Base-by-base conservation (phyloP, 35 echinoderm and acorn worm species). In the Diadema setosum region DNA sequence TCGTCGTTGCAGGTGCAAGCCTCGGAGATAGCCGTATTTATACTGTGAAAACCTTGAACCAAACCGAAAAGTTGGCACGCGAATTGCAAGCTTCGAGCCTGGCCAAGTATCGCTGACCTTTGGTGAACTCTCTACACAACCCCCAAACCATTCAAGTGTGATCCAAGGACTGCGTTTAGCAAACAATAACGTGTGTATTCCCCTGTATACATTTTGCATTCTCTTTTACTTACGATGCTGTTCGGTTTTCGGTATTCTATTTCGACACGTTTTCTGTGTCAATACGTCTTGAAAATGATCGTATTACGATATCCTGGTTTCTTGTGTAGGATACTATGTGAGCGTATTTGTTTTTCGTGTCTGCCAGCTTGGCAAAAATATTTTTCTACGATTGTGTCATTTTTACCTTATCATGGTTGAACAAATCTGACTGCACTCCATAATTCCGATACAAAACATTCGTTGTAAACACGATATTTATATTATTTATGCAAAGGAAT, bases 401-500 rank as follows among this genome's bases (percentile, higher is more conserved):
- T 14, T 24, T 78, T 73, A n/a, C n/a, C n/a, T n/a, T n/a, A n/a
- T n/a, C n/a, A n/a, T n/a, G n/a, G n/a, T 78, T 78, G 40, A 78
- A 78, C 73, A 78, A 78, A 78, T 78, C 44, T 78, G 73, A 42
- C 73, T 42, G 73, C 73, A 78, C 73, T 78, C 73, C 24, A 44
- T 42, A 42, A 78, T 78, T 78, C 73, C 73, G 40, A 78, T 21
- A 78, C 25, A 1, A n/a, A 21, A 78, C 73, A 78, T 78, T 78
- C 73, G 4, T 78, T 27, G 63, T 67, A 67, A 18, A 78, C 40
- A 78, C 14, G 21, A 78, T 78, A 78, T 78, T 78, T 78, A 78
- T 78, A 78, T 78, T 78, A 78, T 78, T 78, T 78, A 78, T 78
- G 73, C 73, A 78, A 78, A 78, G 73, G 40, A 42, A 42, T 43